A percentile compares a stretch with the other conserved stretches of the same genome.
Conservation (phyloP, 2,113 vertebrate species). For the Oxyura jamaicensis region DNA sequence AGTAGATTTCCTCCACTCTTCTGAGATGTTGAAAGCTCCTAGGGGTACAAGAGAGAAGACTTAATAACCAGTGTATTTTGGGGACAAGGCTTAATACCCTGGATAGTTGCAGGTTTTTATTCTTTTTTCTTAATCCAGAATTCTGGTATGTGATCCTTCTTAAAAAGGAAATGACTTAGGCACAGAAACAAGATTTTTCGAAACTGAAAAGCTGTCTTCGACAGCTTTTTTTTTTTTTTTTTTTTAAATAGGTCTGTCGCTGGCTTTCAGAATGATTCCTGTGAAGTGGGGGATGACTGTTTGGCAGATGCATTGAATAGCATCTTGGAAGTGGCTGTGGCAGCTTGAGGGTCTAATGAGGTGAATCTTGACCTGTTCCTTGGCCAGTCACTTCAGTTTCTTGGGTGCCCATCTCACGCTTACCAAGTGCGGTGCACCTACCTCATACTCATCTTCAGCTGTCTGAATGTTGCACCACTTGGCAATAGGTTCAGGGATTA, state of each 20-base stretch:
- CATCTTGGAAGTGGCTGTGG: no score
- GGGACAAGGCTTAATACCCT: background rate
- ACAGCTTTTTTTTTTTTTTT: background rate
- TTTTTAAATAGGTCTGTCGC: background rate
- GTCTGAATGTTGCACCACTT: slow-evolving; percentile 83
- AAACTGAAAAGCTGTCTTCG: background rate
- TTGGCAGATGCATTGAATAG: background rate
- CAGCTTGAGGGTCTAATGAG: no score
- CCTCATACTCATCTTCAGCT: slow-evolving; percentile 66
- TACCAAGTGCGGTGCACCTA: background rate
- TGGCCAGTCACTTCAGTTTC: fast-evolving
- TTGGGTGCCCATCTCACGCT: background rate
- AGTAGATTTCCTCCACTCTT: slow-evolving; percentile 83
- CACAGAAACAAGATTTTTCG: background rate
- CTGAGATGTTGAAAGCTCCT: slow-evolving; percentile 82
- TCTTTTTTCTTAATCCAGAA: background rate
- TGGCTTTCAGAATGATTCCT: background rate
- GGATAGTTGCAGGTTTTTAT: background rate
- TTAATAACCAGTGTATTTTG: background rate
- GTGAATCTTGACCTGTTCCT: background rate
- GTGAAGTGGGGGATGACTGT: background rate
- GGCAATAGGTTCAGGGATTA: slow-evolving; percentile 82
- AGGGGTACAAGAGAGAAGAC: background rate
- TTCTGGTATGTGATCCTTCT: background rate
- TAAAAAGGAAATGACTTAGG: background rate